These are phyloP conservation scores for Gonioctena quinquepunctata DNA, from an alignment of 1,140 invertebrate species.

Conservation along the genomic window DNA sequence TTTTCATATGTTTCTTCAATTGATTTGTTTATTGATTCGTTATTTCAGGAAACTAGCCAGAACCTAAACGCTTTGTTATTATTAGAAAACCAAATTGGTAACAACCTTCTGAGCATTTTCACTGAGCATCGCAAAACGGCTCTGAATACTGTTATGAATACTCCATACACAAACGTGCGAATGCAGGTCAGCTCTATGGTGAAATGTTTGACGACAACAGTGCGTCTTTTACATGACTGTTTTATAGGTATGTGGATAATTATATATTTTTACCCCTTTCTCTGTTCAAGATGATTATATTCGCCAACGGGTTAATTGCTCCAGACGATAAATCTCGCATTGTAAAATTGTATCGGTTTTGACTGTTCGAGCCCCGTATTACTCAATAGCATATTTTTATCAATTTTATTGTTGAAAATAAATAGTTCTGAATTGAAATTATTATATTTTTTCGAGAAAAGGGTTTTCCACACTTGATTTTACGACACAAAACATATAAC, in stretches of 20 bases:
- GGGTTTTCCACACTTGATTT: too few species aligned
- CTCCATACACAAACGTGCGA: constrained; percentile 59
- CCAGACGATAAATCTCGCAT: too few species aligned
- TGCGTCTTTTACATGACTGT: constrained; percentile 59
- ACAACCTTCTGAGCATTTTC: constrained; percentile 58
- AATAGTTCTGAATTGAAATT: too few species aligned
- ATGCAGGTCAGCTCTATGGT: constrained; percentile 59
- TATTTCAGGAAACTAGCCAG: constrained; percentile 45
- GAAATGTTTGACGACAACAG: constrained; percentile 59
- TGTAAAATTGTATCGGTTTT: too few species aligned
- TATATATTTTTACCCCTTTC: not conserved
- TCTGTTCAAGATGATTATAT: too few species aligned
- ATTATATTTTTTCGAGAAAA: too few species aligned
- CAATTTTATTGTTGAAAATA: too few species aligned
- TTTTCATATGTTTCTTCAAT: constrained; percentile 27
- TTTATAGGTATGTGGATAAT: constrained; percentile 57
- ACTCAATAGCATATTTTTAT: too few species aligned
- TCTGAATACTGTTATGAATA: constrained; percentile 57
- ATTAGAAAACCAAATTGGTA: constrained; percentile 51
- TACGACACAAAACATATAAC: too few species aligned
- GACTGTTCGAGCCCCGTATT: too few species aligned
- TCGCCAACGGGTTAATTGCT: too few species aligned
- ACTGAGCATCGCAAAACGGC: constrained; percentile 59
- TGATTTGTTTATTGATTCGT: not conserved
- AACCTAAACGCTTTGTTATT: constrained; percentile 51